Base-by-base conservation (phyloP, 2,888 invertebrate species). In the Diadromus collaris region DNA sequence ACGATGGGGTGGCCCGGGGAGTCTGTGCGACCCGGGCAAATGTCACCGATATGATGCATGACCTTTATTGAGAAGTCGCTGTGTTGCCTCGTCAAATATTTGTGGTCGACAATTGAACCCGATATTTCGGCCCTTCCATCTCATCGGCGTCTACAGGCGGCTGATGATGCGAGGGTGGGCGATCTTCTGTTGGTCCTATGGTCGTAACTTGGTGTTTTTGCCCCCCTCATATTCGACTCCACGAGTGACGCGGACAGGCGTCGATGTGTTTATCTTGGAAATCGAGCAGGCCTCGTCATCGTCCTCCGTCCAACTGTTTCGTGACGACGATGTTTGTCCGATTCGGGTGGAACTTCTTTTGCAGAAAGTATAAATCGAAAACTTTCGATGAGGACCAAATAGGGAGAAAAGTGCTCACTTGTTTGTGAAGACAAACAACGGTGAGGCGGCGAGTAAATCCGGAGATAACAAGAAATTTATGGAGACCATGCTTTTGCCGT, bases 21-120 rank as follows among this genome's bases (percentile, higher is more conserved):
- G 1, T 61, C 32, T 41, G 61, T 61, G 27, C 29, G 60, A 69
- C 34, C 19, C 32, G 38, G 46, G 34, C 21, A 63, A 70, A 63
- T 69, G 61, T 69, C 34, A 70, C 34, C 7, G 10, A 51, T 64
- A 46, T 64, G 38, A 58, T 72, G 44, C 75, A 58, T 41, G 27
- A 24, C 74, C 51, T 75, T 78, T 70, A 72, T 61, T 48, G 51
- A 51, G 34, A 69, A 72, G 65, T 73, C 68, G 58, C 71, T 77
- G 74, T 77, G 74, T 79, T 71, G 65, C 38, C 58, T 38, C 32
- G 63, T 76, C 71, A 78, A 78, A 78, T 81, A 78, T 81, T 78
- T 78, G 76, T 58, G 75, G 79, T 75, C 76, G 56, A 81, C 29
- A 77, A 34, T 64, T 72, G 61, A 41, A 65, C 71, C 46, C 34